phyloP scores from a whole-genome alignment of 2,113 vertebrate species.

The Eonycteris spelaea region DNA sequence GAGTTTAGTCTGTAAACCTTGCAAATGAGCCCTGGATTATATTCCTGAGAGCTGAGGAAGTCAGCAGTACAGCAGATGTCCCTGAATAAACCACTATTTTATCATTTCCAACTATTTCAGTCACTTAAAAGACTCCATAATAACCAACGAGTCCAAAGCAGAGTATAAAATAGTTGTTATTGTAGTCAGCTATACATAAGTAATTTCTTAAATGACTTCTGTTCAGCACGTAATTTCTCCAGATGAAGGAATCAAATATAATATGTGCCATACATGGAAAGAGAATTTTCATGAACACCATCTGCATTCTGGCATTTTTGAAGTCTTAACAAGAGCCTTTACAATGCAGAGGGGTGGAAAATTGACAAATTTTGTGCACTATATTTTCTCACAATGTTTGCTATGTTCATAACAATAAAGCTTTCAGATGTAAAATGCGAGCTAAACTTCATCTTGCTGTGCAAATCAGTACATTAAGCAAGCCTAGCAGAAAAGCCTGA shows the following conservation, averaged over 20 bases:
- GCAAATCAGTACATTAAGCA: neutral
- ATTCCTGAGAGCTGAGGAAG: neutral
- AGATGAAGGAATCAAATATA: neutral
- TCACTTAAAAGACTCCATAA: neutral
- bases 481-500: neutral
- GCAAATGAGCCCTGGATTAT: neutral
- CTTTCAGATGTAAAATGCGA: neutral
- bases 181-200: neutral
- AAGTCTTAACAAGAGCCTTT: neutral
- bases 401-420: neutral
- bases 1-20: neutral
- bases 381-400: neutral
- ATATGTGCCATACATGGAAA: neutral
- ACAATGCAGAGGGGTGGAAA: neutral
- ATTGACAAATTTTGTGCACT: neutral
- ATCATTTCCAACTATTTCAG: neutral
- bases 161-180: neutral
- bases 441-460: neutral
- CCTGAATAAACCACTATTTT: neutral
- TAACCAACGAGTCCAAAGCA: neutral
- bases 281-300: neutral
- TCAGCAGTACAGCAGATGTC: neutral
- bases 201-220: conserved; percentile 24
- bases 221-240: neutral
- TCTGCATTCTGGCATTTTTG: neutral